phyloP scores from a whole-genome alignment of 2,797 vertebrate species.

The Echiichthys vipera region DNA sequence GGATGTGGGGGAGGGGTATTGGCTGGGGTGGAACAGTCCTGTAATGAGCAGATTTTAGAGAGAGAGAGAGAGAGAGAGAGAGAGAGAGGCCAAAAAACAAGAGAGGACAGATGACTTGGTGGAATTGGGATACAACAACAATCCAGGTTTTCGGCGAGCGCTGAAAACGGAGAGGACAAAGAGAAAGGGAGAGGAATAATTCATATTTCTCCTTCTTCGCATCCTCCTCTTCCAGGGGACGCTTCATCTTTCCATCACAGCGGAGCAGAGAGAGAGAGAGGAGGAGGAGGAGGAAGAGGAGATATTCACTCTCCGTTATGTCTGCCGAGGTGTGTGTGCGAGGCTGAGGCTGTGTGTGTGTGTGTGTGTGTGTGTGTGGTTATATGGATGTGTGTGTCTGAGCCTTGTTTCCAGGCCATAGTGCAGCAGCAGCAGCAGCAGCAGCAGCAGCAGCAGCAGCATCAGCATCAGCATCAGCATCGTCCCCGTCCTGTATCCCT shows the following conservation, averaged over 20 bases:
- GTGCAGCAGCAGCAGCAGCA: conserved; percentile 62
- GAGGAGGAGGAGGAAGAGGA: conserved; percentile 50
- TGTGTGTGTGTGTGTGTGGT: conserved; percentile 24
- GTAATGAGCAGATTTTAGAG: conserved; percentile 87
- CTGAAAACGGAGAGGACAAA: conserved; percentile 58
- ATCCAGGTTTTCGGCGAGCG: conserved; percentile 54
- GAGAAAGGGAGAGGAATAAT: conserved; percentile 57
- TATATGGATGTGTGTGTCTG: conserved; percentile 61
- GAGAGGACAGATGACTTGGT: conserved; percentile 82
- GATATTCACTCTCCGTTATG: conserved; percentile 69
- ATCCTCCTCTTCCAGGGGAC: conserved; percentile 58
- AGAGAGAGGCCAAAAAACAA: conserved; percentile 73
- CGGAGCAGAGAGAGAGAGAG: conserved; percentile 59
- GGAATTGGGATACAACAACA: conserved; percentile 78
- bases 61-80: conserved; percentile 66
- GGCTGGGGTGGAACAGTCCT: conserved; percentile 86
- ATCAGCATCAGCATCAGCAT: too few species aligned
- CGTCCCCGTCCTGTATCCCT: conserved; percentile 54
- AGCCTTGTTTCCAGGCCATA: conserved; percentile 76
- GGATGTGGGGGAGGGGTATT: conserved; percentile 81
- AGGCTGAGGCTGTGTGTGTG: conserved; percentile 29
- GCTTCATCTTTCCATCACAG: conserved; percentile 69
- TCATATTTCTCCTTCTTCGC: conserved; percentile 38
- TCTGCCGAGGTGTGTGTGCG: conserved; percentile 65
- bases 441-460: conserved; percentile 60